A percentile compares a stretch with the other conserved stretches of the same genome.
Evolutionary conservation across 2,113 vertebrate species (phyloP).

Genomic region (Rafetus swinhoei): DNA sequence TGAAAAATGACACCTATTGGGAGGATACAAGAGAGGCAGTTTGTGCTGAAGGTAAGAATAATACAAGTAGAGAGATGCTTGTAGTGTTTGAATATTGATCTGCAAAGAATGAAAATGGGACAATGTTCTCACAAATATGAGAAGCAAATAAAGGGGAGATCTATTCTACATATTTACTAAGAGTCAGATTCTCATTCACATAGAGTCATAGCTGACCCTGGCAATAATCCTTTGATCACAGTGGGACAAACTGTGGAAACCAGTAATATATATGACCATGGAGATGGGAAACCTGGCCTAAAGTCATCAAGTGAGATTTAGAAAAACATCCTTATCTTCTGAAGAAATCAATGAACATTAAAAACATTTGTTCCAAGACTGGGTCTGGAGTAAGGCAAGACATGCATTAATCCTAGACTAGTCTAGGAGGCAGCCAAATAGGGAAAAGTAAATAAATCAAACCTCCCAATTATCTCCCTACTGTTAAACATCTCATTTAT

Average conservation of each 20-base stretch:
- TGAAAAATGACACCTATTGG: neutral
- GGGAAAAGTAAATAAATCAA: too few relatives aligned
- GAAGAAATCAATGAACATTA: neutral
- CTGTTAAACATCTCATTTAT: too few relatives aligned
- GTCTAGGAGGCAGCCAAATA: neutral
- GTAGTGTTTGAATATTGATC: neutral
- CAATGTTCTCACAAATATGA: neutral
- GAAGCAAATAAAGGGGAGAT: neutral
- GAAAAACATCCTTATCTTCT: neutral
- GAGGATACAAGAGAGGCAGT: neutral
- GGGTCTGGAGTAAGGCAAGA: too few relatives aligned
- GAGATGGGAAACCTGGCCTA: rapidly evolving
- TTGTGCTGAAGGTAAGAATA: neutral
- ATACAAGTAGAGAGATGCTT: neutral
- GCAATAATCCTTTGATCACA: neutral
- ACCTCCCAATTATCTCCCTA: too few relatives aligned
- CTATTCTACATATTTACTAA: rapidly evolving
- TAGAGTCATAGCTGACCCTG: neutral
- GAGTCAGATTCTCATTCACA: neutral
- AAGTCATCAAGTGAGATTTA: neutral
- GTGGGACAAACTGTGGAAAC: neutral
- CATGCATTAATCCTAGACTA: neutral
- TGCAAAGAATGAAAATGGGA: neutral
- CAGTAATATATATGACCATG: rapidly evolving
- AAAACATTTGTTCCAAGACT: neutral